phyloP scores from a whole-genome alignment of 2,888 invertebrate genomes.

The Drosophila subquinaria region DNA sequence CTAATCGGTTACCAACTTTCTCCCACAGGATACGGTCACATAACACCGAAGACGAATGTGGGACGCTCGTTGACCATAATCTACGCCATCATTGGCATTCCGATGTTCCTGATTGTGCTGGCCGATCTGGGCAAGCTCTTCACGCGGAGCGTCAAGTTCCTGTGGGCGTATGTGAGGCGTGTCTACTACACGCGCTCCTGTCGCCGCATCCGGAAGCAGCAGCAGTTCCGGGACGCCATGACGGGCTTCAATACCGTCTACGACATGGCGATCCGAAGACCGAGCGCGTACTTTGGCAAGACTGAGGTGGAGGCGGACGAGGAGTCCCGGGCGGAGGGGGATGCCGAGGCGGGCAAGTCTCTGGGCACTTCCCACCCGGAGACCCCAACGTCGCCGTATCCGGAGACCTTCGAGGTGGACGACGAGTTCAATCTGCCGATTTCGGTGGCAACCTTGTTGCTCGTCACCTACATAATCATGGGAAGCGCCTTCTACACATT shows the following conservation, averaged over 20 bases:
- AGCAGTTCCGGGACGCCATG: conserved; percentile 93
- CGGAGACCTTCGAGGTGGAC: conserved; percentile 91
- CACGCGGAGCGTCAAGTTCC: conserved; percentile 94
- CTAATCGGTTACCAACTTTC: neutral
- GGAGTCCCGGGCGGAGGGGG: conserved; percentile 81
- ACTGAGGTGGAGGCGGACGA: conserved; percentile 86
- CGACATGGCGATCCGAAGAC: conserved; percentile 91
- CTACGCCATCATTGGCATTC: conserved; percentile 98
- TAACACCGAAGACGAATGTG: conserved; percentile 94
- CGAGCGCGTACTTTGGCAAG: conserved; percentile 89
- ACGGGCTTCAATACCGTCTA: conserved; percentile 93
- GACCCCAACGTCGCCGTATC: conserved; percentile 91
- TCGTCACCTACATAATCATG: conserved; percentile 93
- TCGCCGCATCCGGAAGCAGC: conserved; percentile 90
- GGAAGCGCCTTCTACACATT: conserved; percentile 93
- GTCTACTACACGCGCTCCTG: conserved; percentile 95
- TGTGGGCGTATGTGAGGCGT: conserved; percentile 94
- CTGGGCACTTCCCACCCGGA: conserved; percentile 85
- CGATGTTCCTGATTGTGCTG: conserved; percentile 96
- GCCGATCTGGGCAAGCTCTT: conserved; percentile 98
- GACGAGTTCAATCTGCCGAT: conserved; percentile 98
- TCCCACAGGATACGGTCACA: conserved; percentile 96
- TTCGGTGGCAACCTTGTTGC: conserved; percentile 93
- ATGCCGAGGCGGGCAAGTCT: conserved; percentile 76
- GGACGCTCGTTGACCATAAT: conserved; percentile 95